Evolutionary conservation across 1,140 invertebrate genomes (phyloP).

Genomic region (Cyclina sinensis): DNA sequence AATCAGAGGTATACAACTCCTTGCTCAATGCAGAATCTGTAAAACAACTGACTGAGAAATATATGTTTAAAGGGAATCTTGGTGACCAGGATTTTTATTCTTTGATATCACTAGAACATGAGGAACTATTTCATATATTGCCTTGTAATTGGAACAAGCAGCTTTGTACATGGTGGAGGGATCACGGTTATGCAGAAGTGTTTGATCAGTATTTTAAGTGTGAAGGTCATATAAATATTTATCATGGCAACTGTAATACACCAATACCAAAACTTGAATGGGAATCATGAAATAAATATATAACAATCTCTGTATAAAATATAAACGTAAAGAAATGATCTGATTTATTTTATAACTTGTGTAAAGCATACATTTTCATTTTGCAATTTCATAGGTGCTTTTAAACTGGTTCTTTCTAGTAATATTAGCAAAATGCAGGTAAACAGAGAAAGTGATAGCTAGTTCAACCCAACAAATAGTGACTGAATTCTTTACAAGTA

Average conservation of each 20-base stretch:
- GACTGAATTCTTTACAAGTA: too few relatives aligned
- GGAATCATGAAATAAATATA: slow-evolving; percentile 34
- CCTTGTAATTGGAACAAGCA: slow-evolving; percentile 95
- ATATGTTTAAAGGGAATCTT: slow-evolving; percentile 92
- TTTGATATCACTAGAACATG: slow-evolving; percentile 91
- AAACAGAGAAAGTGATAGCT: too few relatives aligned
- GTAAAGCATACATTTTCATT: too few relatives aligned
- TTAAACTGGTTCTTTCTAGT: too few relatives aligned
- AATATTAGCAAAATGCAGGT: too few relatives aligned
- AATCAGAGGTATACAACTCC: slow-evolving; percentile 89
- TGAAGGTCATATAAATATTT: slow-evolving; percentile 91
- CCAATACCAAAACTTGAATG: slow-evolving; percentile 88
- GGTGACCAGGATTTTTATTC: slow-evolving; percentile 97
- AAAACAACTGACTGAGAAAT: slow-evolving; percentile 90
- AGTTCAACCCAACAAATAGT: too few relatives aligned
- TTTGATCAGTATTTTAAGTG: slow-evolving; percentile 93
- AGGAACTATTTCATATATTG: slow-evolving; percentile 91
- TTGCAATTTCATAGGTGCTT: too few relatives aligned
- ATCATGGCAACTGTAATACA: slow-evolving; percentile 96
- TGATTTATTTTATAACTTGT: too few relatives aligned
- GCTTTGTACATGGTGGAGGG: slow-evolving; percentile 94
- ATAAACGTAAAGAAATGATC: too few relatives aligned
- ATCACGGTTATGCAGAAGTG: slow-evolving; percentile 92
- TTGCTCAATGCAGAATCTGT: slow-evolving; percentile 89
- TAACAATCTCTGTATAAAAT: too few relatives aligned